These are phyloP conservation scores for Tetragonula clypearis DNA, from an alignment of 1,140 invertebrate species.

Conservation along the genomic window DNA sequence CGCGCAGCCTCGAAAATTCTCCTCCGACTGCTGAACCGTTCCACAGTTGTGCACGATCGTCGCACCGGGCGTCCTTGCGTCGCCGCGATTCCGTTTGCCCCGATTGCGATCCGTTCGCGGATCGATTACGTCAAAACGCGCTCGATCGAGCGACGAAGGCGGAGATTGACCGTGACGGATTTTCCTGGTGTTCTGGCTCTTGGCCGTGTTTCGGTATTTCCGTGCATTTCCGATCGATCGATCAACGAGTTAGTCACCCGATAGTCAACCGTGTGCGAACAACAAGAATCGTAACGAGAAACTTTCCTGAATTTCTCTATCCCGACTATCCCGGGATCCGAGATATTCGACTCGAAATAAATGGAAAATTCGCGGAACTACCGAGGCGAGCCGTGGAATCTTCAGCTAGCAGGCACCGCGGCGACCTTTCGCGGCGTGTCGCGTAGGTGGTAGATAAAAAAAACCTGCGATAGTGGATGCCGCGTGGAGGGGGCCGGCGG, in stretches of 20 bases:
- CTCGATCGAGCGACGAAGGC: background rate
- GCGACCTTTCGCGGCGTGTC: slow-evolving; percentile 50
- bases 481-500: background rate
- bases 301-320: background rate
- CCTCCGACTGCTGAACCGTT: background rate
- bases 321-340: background rate
- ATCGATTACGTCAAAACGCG: slow-evolving; percentile 45
- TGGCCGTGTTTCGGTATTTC: background rate
- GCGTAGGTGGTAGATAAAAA: slow-evolving; percentile 18
- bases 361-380: slow-evolving; percentile 7
- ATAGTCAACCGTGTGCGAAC: background rate
- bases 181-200: background rate
- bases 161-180: slow-evolving; percentile 10
- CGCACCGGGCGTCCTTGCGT: slow-evolving; percentile 33
- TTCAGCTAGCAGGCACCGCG: slow-evolving; percentile 17
- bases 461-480: background rate
- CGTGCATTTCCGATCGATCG: no score
- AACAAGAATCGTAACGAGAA: background rate
- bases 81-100: slow-evolving; percentile 43
- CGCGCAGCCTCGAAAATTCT: slow-evolving; percentile 37
- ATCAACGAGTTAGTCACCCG: background rate
- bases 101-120: slow-evolving; percentile 36
- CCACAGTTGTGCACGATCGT: background rate
- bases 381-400: slow-evolving; percentile 31
- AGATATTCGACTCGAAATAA: background rate